Percentiles rank a stretch among this genome's conserved stretches.
These are phyloP conservation scores for Brachypodius melanocephalos DNA, from an alignment of 2,113 vertebrate species.

Conservation along the genomic window DNA sequence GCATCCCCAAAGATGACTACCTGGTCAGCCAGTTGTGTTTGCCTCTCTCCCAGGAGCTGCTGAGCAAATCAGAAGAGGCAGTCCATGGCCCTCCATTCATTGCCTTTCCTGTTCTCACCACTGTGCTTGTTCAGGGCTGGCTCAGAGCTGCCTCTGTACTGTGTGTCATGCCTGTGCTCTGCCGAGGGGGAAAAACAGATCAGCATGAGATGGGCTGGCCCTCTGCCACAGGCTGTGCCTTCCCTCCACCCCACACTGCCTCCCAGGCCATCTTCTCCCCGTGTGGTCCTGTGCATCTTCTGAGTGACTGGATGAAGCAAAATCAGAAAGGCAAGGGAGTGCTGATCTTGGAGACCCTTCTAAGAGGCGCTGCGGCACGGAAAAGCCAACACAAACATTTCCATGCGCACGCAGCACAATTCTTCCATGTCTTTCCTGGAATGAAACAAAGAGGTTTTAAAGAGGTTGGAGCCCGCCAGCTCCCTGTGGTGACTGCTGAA, in stretches of 20 bases:
- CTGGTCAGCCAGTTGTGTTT: rapidly evolving
- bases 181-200: not conserved
- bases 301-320: not conserved
- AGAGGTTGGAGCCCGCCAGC: not conserved
- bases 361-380: rapidly evolving
- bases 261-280: rapidly evolving
- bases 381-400: constrained; percentile 31
- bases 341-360: constrained; percentile 50
- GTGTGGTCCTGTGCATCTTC: not conserved
- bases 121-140: not conserved
- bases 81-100: rapidly evolving
- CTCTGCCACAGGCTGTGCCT: not conserved
- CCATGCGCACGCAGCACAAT: rapidly evolving
- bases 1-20: not conserved
- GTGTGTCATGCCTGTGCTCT: not conserved
- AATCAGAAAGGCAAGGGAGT: not conserved
- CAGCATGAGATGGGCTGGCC: not conserved
- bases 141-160: not conserved
- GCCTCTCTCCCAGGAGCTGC: not conserved
- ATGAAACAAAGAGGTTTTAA: not conserved
- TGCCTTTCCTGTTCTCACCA: not conserved
- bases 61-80: not conserved
- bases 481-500: not conserved
- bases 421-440: not conserved
- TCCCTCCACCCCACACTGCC: not conserved